phyloP scores from a whole-genome alignment of 2,888 invertebrate species.

The Synanthedon andrenaeformis region DNA sequence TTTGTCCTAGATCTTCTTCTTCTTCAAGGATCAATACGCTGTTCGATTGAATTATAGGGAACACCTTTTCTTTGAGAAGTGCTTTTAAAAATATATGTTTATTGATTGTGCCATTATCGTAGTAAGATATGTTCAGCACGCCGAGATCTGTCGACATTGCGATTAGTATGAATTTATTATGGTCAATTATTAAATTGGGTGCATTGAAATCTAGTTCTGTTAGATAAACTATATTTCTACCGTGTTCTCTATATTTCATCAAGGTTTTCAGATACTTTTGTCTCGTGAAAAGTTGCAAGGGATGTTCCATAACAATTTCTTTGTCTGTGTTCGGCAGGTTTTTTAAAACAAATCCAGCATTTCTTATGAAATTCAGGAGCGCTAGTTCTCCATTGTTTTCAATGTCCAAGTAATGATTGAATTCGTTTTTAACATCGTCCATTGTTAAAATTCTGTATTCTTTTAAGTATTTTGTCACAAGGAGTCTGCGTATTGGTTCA shows the following conservation, averaged over 20 bases:
- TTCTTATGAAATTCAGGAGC: not conserved
- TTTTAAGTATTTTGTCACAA: not conserved
- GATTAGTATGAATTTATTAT: not conserved
- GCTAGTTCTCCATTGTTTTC: too few relatives aligned
- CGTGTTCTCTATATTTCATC: conserved; percentile 1
- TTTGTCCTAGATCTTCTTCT: not conserved
- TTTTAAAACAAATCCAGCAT: not conserved
- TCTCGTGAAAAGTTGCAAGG: conserved; percentile 4
- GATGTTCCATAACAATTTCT: conserved; percentile 5
- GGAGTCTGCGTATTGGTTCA: not conserved
- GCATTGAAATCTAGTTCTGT: not conserved
- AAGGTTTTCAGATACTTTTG: conserved; percentile 2
- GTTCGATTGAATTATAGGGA: conserved; percentile 1
- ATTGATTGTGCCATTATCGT: too few relatives aligned
- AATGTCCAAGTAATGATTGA: not conserved
- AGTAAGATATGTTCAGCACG: too few relatives aligned
- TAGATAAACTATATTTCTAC: conserved; percentile 4
- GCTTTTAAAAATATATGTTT: not conserved
- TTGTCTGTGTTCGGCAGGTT: not conserved
- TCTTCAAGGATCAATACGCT: conserved; percentile 4
- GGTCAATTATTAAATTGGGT: too few relatives aligned
- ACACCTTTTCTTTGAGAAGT: not conserved
- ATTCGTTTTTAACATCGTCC: not conserved
- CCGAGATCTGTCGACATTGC: not conserved
- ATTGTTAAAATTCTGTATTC: not conserved